phyloP scores from a whole-genome alignment of 2,113 vertebrate genomes.

The Paramisgurnus dabryanus region DNA sequence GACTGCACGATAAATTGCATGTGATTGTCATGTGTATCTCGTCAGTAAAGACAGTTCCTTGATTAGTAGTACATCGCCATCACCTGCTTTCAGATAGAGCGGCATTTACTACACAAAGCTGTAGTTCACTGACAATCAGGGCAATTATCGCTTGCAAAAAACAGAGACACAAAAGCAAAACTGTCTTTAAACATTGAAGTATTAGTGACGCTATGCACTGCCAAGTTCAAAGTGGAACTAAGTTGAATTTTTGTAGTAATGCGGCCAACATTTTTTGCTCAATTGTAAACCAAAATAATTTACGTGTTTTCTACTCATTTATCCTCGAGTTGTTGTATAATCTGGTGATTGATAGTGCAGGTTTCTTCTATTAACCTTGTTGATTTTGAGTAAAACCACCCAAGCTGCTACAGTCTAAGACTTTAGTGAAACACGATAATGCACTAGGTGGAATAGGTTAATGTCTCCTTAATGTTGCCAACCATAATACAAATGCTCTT shows the following conservation, averaged over 20 bases:
- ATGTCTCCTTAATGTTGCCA: too few species aligned
- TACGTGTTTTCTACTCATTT: conserved; percentile 1
- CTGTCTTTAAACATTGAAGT: neutral
- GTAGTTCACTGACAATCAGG: too few species aligned
- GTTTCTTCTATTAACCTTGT: neutral
- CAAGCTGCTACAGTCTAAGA: neutral
- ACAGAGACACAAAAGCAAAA: neutral
- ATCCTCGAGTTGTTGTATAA: neutral
- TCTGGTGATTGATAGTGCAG: neutral
- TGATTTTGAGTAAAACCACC: neutral
- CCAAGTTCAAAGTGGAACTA: neutral
- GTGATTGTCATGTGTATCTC: too few species aligned
- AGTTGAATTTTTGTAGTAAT: neutral
- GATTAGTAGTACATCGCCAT: too few species aligned
- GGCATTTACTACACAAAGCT: too few species aligned
- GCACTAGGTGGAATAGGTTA: too few species aligned
- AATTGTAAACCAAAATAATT: neutral
- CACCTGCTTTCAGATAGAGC: too few species aligned
- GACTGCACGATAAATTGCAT: too few species aligned
- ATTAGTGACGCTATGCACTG: neutral
- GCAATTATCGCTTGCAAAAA: neutral
- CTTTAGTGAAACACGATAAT: too few species aligned
- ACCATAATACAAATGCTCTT: neutral
- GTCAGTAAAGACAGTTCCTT: too few species aligned
- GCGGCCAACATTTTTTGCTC: neutral